Base-by-base conservation (phyloP, 2,797 vertebrate species). In the Tauraco hartlaubi region DNA sequence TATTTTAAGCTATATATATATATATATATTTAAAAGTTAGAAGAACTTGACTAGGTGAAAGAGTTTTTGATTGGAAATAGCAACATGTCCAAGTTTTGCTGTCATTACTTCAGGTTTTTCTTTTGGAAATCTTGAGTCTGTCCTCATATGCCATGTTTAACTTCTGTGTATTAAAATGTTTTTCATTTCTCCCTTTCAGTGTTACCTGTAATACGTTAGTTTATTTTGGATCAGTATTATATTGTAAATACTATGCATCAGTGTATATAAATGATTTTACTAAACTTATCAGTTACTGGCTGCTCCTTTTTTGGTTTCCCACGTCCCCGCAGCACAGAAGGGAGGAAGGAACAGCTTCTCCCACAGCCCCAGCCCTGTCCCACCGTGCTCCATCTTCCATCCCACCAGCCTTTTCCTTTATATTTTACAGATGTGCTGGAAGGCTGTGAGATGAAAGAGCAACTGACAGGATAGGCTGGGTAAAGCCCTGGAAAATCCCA, bases 251-350 rank as follows among this genome's bases (percentile, higher is more conserved):
- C 93, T 86, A 94, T 19, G 74, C 95, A 95, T 98, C 3, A 43
- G 41, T 98, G 97, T 96, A 97, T 92, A 98, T 98, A 98, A 97
- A 98, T 97, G 96, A 98, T 97, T 98, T 98, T 98, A 97, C 95
- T 95, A 94, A 97, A 97, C 89, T 79, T 90, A 84, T 92, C 92
- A 92, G 72, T 75, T 85, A 28, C 76, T 85, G 85, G 31, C 75
- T 96, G 55, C 7, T 96, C 97, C 97, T 87, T 91, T 72, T 94
- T 97, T 82, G 84, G 11, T 58, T 58, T 75, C 72, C 48, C 55
- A 71, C 5, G 51, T 52, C 17, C n/a, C 15, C 9, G 4, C 2
- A 35, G 63, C 11, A 4, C 17, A 48, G 31, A 39, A 49, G 39
- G 49, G 68, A n/a, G 67, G 49, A 29, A 49, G 80, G 85, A 51